These are phyloP conservation scores for Sebastiscus tertius DNA, from an alignment of 2,797 vertebrate species.

Conservation along the genomic window DNA sequence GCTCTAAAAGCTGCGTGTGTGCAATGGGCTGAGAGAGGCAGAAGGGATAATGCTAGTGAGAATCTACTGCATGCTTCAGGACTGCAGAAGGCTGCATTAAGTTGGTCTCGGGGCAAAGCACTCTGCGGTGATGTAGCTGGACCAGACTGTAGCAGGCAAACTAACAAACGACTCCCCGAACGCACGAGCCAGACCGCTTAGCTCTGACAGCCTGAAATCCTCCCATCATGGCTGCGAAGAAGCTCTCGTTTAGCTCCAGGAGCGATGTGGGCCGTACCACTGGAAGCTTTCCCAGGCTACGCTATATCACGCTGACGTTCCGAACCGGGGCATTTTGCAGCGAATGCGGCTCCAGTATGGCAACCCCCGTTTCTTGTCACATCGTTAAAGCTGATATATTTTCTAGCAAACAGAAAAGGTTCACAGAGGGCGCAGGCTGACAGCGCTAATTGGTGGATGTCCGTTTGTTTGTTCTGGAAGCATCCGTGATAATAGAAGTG, in stretches of 20 bases:
- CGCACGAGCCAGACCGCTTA: conserved; percentile 35
- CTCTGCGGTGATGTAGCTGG: conserved; percentile 47
- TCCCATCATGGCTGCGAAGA: conserved; percentile 17
- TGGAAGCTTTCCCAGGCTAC: conserved; percentile 44
- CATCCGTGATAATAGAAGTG: conserved; percentile 26
- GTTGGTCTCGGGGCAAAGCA: conserved; percentile 47
- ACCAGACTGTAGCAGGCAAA: conserved; percentile 31
- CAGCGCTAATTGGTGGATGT: conserved; percentile 59
- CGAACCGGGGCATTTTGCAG: background rate
- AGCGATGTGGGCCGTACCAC: conserved; percentile 18
- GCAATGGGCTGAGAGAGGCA: conserved; percentile 11
- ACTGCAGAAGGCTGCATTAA: conserved; percentile 50
- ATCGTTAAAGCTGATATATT: conserved; percentile 35
- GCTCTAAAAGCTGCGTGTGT: conserved; percentile 25
- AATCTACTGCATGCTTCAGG: conserved; percentile 30
- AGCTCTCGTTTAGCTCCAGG: conserved; percentile 37
- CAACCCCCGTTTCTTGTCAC: conserved; percentile 24
- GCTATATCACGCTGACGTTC: conserved; percentile 1
- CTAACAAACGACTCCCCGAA: conserved; percentile 36
- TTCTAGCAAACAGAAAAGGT: conserved; percentile 24
- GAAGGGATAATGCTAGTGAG: conserved; percentile 11
- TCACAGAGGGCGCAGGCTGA: conserved; percentile 36
- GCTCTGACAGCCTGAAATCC: conserved; percentile 44
- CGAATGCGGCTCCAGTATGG: background rate
- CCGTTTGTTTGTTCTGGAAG: conserved; percentile 54